A percentile compares a stretch with the other conserved stretches of the same genome.
Conservation (phyloP, 2,888 invertebrate genomes). For the Cetonia aurata region DNA sequence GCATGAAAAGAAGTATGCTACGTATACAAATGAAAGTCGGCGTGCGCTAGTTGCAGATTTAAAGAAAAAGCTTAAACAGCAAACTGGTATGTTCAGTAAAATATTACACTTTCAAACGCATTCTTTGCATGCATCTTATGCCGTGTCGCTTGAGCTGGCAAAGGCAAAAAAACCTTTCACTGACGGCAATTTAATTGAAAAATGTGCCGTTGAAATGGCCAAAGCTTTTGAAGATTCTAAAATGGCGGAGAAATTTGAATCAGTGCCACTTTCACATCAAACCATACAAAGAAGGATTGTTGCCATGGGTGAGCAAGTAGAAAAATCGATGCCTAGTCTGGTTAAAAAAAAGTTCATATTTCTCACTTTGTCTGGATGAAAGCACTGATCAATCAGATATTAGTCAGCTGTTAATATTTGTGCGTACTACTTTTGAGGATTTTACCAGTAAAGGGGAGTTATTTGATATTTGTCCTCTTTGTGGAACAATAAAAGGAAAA, state of each 20-base stretch:
- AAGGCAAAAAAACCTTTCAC: slow-evolving; percentile 47
- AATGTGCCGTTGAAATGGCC: slow-evolving; percentile 41
- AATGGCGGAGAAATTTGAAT: slow-evolving; percentile 46
- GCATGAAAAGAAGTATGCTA: not conserved
- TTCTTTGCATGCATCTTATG: not conserved
- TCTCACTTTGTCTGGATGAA: slow-evolving; percentile 34
- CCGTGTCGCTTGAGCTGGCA: slow-evolving; percentile 40
- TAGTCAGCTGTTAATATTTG: slow-evolving; percentile 33
- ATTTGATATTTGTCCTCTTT: slow-evolving; percentile 29
- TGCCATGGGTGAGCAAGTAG: slow-evolving; percentile 18
- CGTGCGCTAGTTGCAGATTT: slow-evolving; percentile 35
- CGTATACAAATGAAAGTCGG: slow-evolving; percentile 38
- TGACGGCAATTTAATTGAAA: slow-evolving; percentile 43
- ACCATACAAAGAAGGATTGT: slow-evolving; percentile 38
- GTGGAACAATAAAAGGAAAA: slow-evolving; percentile 24
- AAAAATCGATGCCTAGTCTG: slow-evolving; percentile 10
- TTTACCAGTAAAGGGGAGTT: slow-evolving; percentile 27
- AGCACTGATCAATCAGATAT: slow-evolving; percentile 33
- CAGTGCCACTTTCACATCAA: slow-evolving; percentile 46
- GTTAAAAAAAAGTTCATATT: slow-evolving; percentile 20
- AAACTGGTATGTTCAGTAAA: slow-evolving; percentile 1
- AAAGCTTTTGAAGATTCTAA: slow-evolving; percentile 44
- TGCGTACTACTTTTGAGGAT: slow-evolving; percentile 12
- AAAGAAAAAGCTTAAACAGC: not conserved
- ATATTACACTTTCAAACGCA: not conserved